phyloP scores from a whole-genome alignment of 2,113 vertebrate genomes.

The Cinclus cinclus region DNA sequence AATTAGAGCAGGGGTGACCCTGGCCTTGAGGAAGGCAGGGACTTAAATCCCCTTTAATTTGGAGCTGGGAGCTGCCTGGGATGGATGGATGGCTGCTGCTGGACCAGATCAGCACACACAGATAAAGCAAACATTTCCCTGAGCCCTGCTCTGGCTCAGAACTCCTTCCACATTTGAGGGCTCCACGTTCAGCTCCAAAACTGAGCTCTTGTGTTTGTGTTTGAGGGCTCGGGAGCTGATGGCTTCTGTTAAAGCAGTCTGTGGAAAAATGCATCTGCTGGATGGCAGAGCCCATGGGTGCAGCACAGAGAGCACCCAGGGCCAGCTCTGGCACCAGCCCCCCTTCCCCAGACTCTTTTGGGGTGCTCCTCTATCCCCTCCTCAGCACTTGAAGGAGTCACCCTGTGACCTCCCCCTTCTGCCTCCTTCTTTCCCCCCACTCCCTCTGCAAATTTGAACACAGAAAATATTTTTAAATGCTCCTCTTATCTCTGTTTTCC shows the following conservation, averaged over 20 bases:
- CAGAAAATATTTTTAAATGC: not conserved
- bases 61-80: not conserved
- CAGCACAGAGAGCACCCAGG: not conserved
- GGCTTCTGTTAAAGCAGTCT: not conserved
- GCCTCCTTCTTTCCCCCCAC: not conserved
- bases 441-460: not conserved
- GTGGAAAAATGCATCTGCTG: not conserved
- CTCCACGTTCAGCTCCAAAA: rapidly evolving
- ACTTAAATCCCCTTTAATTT: not conserved
- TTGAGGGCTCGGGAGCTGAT: not conserved
- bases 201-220: not conserved
- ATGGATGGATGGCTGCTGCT: not conserved
- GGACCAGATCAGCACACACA: not conserved
- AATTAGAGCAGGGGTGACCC: rapidly evolving
- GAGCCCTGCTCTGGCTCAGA: not conserved
- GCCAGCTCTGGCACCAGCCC: not conserved
- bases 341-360: not conserved
- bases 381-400: not conserved
- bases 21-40: not conserved
- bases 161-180: not conserved
- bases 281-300: not conserved
- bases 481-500: slow-evolving; percentile 34
- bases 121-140: not conserved
- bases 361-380: not conserved
- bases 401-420: not conserved